Conservation (phyloP, 2,113 vertebrate genomes). For the Callipepla squamata region DNA sequence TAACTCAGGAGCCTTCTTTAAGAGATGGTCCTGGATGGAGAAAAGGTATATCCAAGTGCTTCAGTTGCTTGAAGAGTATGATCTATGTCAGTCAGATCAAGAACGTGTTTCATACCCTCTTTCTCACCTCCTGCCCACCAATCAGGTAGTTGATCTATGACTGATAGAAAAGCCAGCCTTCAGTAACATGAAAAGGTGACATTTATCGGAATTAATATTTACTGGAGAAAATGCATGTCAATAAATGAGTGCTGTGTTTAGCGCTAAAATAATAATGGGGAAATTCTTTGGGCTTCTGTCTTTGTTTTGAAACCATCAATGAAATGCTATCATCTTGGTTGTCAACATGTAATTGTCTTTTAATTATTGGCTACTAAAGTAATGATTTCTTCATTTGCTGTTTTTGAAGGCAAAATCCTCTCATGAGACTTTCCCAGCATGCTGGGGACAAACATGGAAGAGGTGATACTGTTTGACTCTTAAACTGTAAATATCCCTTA, state of each 20-base stretch:
- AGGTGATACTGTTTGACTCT: background rate
- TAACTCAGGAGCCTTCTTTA: background rate
- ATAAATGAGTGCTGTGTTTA: background rate
- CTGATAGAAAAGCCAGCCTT: slow-evolving; percentile 15
- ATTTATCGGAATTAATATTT: background rate
- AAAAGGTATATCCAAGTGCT: background rate
- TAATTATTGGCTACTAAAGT: slow-evolving; percentile 30
- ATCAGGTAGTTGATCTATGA: background rate
- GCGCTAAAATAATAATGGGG: background rate
- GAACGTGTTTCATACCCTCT: background rate
- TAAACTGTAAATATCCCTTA: background rate
- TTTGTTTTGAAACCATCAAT: background rate
- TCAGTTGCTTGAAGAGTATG: background rate
- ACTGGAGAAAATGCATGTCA: slow-evolving; percentile 9
- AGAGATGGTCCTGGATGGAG: background rate
- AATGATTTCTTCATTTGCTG: background rate
- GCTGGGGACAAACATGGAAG: background rate
- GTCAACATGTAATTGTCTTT: slow-evolving; percentile 19
- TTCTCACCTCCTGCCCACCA: background rate
- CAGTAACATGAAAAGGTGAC: background rate
- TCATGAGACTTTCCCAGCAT: background rate
- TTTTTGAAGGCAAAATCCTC: background rate
- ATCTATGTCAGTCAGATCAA: background rate
- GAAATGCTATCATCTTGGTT: slow-evolving; percentile 1
- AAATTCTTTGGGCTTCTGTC: slow-evolving; percentile 24